Evolutionary conservation across 2,113 vertebrate species (phyloP).

Genomic region (Tringa solitaria): DNA sequence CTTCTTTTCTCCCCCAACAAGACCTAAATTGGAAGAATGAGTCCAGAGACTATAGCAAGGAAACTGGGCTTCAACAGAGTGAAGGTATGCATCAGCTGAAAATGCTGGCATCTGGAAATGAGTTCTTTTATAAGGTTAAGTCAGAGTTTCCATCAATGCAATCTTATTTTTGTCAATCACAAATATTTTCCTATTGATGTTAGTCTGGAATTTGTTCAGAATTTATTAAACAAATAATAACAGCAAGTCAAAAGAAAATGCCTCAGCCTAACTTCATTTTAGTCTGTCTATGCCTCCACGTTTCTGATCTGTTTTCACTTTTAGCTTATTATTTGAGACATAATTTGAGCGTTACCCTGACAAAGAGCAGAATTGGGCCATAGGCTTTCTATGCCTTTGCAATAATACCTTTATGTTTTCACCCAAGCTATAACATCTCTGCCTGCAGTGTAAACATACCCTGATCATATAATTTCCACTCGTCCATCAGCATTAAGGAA

Average conservation of each 20-base stretch:
- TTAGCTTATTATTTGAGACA: background rate
- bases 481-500: background rate
- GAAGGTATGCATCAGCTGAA: slow-evolving; percentile 7
- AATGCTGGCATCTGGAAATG: background rate
- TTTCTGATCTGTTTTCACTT: background rate
- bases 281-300: accelerated
- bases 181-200: slow-evolving; percentile 49
- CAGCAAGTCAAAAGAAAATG: background rate
- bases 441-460: background rate
- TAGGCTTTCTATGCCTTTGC: background rate
- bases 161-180: background rate
- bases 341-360: background rate
- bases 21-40: background rate
- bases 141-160: slow-evolving; percentile 18
- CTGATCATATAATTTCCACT: background rate
- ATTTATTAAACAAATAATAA: slow-evolving; percentile 31
- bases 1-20: background rate
- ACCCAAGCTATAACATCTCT: background rate
- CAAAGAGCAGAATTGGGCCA: background rate
- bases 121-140: slow-evolving; percentile 1
- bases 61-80: background rate
- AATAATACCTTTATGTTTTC: background rate
- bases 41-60: background rate
- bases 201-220: background rate
- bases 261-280: background rate